Evolutionary conservation across 2,888 invertebrate genomes (phyloP), one percentile per base, ranked within the genome.

Genomic region (Sycophila texana): DNA sequence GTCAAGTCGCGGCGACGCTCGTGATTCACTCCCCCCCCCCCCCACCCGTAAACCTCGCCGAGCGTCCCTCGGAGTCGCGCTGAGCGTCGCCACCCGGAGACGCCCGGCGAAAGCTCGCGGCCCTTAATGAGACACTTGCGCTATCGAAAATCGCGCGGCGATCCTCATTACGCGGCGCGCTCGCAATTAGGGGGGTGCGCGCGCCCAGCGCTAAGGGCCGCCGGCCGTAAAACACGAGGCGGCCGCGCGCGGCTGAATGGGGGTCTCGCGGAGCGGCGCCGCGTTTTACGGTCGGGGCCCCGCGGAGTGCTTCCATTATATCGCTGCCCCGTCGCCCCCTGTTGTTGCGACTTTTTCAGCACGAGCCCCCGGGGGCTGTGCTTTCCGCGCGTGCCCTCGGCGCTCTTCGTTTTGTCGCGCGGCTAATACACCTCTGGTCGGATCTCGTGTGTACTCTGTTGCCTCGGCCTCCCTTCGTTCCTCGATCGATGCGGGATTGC

Each of bases 281-380:
- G 51, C 26, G 51, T 66, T 73, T 77, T 67, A 77, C 53, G 61
- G 20, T 7, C 18, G 73, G 73, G 55, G 55, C 73, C 61, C 73
- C 73, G 51, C 20, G 53, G 51, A 20, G 53, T 66, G 26, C 66
- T 77, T 77, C 72, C 66, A 77, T 77, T 71, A 58, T 74, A 53
- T 53, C 57, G 58, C 57, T 65, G 70, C 58, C 55, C 39, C 39
- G 39, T 39, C 39, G 39, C 39, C 39, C 39, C 39, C 39, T 10
- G 39, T 39, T 39, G 39, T 39, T 39, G 39, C 39, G 18, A 16
- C 26, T 60, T 60, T 60, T 60, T 60, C 39, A 60, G 26, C 60
- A 2, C 18, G 51, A 51, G 51, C 14, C 26, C 26, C 26, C 26
- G 39, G 39, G 39, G 39, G 39, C 39, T 39, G 39, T 39, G 39